Evolutionary conservation across 1,140 invertebrate genomes (phyloP), one percentile per base, ranked within the genome.

Genomic region (Centruroides sculpturatus): DNA sequence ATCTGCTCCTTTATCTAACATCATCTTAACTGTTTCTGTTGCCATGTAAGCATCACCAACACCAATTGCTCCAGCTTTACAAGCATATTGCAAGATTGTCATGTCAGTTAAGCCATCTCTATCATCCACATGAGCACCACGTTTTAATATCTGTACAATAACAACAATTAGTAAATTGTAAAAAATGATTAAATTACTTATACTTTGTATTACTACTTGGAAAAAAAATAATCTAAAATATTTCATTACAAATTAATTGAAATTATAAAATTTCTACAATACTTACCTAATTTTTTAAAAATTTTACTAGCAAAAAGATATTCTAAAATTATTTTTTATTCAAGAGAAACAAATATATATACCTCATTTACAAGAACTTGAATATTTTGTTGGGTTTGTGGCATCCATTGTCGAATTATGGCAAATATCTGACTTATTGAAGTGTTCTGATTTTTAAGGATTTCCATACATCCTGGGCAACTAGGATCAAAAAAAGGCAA

Each of bases 91-190:
- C 13, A 81, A 67, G 41, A 81, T 65, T 6, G 78, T 81, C 78
- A 80, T 80, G 64, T 80, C 79, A 35, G 79, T 79, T n/a, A 80
- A 64, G 10, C 75, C 75, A 74, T 81, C 79, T 60, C 78, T 61
- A 59, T 79, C 78, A 68, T 79, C 73, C 35, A 78, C 71, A 67
- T 78, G 74, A 12, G 73, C 74, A 48, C 75, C 77, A 59, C 73
- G 63, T 57, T 72, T 72, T 50, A 79, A 67, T 49, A 79, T 73
- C 75, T 78, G 66, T 34, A 71, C 69, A 62, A 47, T 3, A 23
- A 23, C 23, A 23, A 23, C 23, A 23, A 23, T 23, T 23, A 23
- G 23, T 23, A 23, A 23, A 23, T 2, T 23, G 23, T 23, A 23
- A 23, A 2, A 23, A 23, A 23, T 2, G 2, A 23, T 23, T 23